These are phyloP conservation scores for Parus major DNA, from an alignment of 2,113 vertebrate genomes.

Conservation along the genomic window DNA sequence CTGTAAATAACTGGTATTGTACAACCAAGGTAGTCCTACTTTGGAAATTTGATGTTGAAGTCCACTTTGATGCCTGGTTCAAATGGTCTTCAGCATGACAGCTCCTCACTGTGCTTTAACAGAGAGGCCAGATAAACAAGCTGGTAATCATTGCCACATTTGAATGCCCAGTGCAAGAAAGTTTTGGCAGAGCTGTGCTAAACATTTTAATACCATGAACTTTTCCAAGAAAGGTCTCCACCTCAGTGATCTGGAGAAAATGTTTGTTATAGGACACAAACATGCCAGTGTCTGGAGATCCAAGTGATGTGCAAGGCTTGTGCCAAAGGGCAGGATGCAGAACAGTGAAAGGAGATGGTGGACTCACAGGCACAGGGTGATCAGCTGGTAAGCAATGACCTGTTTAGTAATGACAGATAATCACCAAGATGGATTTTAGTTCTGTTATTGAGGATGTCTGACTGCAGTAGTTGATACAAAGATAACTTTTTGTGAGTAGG, in stretches of 20 bases:
- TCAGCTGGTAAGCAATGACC: background rate
- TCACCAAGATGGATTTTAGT: background rate
- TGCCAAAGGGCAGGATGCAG: background rate
- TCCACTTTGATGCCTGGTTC: background rate
- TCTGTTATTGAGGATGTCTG: background rate
- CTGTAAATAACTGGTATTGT: background rate
- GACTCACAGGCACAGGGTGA: background rate
- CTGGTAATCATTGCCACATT: background rate
- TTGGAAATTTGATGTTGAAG: background rate
- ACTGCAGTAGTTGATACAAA: background rate
- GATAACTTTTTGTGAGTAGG: background rate
- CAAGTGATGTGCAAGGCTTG: background rate
- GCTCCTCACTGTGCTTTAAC: background rate
- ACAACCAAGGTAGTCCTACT: background rate
- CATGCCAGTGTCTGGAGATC: background rate
- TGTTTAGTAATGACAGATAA: background rate
- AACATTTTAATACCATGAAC: background rate
- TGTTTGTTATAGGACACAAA: background rate
- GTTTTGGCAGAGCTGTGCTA: background rate
- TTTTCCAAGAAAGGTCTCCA: background rate
- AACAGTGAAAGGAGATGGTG: background rate
- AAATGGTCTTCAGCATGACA: background rate
- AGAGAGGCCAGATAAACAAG: background rate
- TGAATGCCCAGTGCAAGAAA: background rate
- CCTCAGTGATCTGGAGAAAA: background rate